Conservation (phyloP, 92 coral and sea anemone species). For the Diadumene lineata region DNA sequence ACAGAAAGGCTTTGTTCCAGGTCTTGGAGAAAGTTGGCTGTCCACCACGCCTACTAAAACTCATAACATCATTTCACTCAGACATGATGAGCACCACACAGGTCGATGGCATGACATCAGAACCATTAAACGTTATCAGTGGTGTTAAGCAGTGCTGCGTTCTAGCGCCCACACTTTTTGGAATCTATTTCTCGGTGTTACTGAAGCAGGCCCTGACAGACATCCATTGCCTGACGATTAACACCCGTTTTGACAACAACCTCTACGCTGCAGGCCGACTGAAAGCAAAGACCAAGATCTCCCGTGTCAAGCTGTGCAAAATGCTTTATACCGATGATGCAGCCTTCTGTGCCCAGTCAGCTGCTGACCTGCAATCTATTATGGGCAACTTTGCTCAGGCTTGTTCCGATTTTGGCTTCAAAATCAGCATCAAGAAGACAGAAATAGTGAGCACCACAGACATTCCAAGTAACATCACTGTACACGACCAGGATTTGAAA, state of each 20-base stretch:
- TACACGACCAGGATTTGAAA: constrained; percentile 8
- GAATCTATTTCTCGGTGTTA: constrained; percentile 35
- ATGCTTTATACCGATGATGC: constrained; percentile 45
- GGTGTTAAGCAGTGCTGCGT: constrained; percentile 44
- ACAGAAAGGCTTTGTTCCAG: constrained; percentile 27
- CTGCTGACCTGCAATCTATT: constrained; percentile 25
- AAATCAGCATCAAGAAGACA: constrained; percentile 50
- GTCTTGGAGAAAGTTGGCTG: constrained; percentile 36
- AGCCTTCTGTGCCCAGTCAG: constrained; percentile 33
- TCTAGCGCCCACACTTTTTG: constrained; percentile 53
- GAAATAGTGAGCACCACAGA: constrained; percentile 17
- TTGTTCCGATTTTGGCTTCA: constrained; percentile 37
- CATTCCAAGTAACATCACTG: not conserved
- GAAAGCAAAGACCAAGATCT: constrained; percentile 34
- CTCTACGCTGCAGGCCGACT: constrained; percentile 33
- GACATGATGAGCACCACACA: constrained; percentile 13
- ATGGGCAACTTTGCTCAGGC: constrained; percentile 22
- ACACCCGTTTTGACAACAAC: constrained; percentile 43
- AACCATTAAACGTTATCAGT: constrained; percentile 21
- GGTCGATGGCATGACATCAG: constrained; percentile 18
- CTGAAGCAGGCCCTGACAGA: constrained; percentile 17
- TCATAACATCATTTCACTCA: constrained; percentile 40
- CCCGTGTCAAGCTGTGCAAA: constrained; percentile 20
- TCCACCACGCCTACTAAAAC: constrained; percentile 15
- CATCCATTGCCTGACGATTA: constrained; percentile 27